These are phyloP conservation scores for Serrognathus titanus DNA, from an alignment of 2,888 invertebrate genomes.

Conservation along the genomic window DNA sequence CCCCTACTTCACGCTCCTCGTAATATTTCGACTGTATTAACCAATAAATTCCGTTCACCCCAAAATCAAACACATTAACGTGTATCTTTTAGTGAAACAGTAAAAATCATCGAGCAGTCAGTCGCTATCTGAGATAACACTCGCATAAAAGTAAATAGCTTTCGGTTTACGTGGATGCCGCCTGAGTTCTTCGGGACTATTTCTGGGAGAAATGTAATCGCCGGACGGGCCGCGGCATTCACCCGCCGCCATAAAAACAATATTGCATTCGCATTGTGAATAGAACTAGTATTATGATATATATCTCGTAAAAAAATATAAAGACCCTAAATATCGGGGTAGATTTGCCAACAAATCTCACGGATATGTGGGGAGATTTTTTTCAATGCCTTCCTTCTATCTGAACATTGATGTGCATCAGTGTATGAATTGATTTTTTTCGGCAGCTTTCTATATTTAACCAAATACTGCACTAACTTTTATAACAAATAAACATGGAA, in stretches of 20 bases:
- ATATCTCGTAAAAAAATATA: slow-evolving; percentile 45
- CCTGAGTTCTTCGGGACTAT: slow-evolving; percentile 13
- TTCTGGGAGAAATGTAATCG: slow-evolving; percentile 41
- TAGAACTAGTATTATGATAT: slow-evolving; percentile 45
- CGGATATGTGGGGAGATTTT: slow-evolving; percentile 13
- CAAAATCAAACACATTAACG: slow-evolving; percentile 30
- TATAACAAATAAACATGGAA: too few species aligned
- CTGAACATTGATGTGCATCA: too few species aligned
- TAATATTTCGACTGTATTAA: not conserved
- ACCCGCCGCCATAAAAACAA: slow-evolving; percentile 45
- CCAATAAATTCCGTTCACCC: slow-evolving; percentile 23
- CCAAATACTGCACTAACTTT: too few species aligned
- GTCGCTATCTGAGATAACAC: slow-evolving; percentile 49
- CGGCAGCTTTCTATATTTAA: too few species aligned
- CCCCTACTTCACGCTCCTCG: not conserved
- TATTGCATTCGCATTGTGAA: slow-evolving; percentile 48
- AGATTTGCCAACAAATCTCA: slow-evolving; percentile 31
- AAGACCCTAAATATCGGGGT: slow-evolving; percentile 38
- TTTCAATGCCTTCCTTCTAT: not conserved
- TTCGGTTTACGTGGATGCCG: slow-evolving; percentile 24
- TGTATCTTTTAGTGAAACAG: slow-evolving; percentile 27
- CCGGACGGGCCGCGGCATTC: slow-evolving; percentile 35
- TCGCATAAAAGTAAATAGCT: slow-evolving; percentile 52
- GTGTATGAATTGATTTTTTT: too few species aligned
- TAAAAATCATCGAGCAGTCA: slow-evolving; percentile 35